Evolutionary conservation across 2,888 invertebrate genomes (phyloP).

Genomic region (Lymantria dispar): DNA sequence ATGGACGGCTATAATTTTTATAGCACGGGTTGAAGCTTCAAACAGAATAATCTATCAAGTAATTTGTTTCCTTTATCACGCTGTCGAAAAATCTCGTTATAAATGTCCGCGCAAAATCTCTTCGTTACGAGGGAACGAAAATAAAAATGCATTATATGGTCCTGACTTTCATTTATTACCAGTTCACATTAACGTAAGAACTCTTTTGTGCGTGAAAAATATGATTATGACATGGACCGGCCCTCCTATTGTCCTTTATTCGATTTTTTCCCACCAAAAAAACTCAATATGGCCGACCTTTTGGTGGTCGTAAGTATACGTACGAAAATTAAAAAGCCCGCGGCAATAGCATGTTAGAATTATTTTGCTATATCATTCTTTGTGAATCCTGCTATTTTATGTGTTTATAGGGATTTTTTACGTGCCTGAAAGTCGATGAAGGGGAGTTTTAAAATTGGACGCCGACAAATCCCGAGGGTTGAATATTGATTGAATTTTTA

Average conservation of each 20-base stretch:
- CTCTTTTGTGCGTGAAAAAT: slow-evolving; percentile 75
- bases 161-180: slow-evolving; percentile 74
- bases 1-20: slow-evolving; percentile 12
- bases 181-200: slow-evolving; percentile 73
- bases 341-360: slow-evolving; percentile 15
- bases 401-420: background rate
- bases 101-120: slow-evolving; percentile 20
- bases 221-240: slow-evolving; percentile 73
- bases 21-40: slow-evolving; percentile 15
- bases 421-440: background rate
- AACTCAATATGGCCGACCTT: slow-evolving; percentile 59
- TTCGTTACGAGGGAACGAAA: slow-evolving; percentile 27
- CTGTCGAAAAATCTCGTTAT: slow-evolving; percentile 21
- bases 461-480: slow-evolving; percentile 4
- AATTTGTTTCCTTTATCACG: slow-evolving; percentile 31
- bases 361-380: slow-evolving; percentile 24
- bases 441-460: slow-evolving; percentile 10
- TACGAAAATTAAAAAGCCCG: slow-evolving; percentile 51
- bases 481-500: slow-evolving; percentile 19
- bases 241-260: slow-evolving; percentile 74
- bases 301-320: slow-evolving; percentile 36
- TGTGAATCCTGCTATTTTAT: slow-evolving; percentile 4
- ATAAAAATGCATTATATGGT: slow-evolving; percentile 49
- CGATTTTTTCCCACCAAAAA: slow-evolving; percentile 62
- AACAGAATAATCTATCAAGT: slow-evolving; percentile 28